Evolutionary conservation across 1,140 invertebrate genomes (phyloP).

Genomic region (Neoseiulus cucumeris): DNA sequence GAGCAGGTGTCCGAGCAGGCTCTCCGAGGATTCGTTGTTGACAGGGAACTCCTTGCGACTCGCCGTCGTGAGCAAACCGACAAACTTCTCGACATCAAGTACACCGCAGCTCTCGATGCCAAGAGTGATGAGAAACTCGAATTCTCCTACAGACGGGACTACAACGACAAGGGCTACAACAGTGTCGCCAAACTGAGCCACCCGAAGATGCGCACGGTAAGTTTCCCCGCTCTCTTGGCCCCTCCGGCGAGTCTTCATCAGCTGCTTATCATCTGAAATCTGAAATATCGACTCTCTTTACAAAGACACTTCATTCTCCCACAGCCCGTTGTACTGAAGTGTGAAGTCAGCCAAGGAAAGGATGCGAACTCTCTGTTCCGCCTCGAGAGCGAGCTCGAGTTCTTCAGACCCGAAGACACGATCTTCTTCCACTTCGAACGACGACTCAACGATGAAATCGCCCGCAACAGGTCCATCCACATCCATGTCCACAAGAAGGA

Average conservation of each 20-base stretch:
- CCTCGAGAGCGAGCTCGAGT: neutral
- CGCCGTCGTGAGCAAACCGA: neutral
- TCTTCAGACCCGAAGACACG: neutral
- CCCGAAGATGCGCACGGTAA: constrained; percentile 7
- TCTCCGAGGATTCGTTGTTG: neutral
- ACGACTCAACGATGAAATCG: neutral
- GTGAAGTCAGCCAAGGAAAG: neutral
- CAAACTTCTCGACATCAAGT: constrained; percentile 2
- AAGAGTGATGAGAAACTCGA: constrained; percentile 6
- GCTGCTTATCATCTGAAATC: no score
- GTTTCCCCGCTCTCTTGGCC: no score
- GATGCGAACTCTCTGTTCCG: neutral
- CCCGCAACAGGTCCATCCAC: neutral
- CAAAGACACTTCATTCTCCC: neutral
- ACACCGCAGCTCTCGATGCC: constrained; percentile 2
- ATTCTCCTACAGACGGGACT: neutral
- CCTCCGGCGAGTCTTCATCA: no score
- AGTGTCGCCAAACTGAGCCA: neutral
- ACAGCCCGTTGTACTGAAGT: neutral
- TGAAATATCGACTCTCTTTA: no score
- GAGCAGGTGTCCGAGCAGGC: neutral
- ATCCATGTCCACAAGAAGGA: constrained; percentile 3
- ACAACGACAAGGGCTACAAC: constrained; percentile 2
- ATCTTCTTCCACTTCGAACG: neutral
- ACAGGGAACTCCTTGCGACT: neutral